Evolutionary conservation across 2,113 vertebrate species (phyloP).

Genomic region (Typhlomys cinereus): DNA sequence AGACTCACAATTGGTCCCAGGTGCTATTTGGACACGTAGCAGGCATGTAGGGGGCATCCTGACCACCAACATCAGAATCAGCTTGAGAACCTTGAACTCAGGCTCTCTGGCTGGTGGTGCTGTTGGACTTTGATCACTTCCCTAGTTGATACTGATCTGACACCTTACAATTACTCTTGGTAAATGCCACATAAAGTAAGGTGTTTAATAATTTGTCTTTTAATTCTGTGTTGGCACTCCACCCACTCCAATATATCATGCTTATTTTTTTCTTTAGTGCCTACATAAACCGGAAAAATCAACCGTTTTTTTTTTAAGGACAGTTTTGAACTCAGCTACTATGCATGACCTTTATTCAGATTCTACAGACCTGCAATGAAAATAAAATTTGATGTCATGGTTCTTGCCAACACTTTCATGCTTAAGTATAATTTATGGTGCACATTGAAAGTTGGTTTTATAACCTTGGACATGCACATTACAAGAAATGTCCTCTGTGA

Average conservation of each 20-base stretch:
- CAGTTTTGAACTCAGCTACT: not conserved
- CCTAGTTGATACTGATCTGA: too few relatives aligned
- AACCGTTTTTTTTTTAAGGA: not conserved
- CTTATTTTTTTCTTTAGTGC: not conserved
- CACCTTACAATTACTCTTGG: not conserved
- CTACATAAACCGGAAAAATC: not conserved
- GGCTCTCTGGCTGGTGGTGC: not conserved
- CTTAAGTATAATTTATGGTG: slow-evolving; percentile 46
- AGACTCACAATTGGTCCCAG: too few relatives aligned
- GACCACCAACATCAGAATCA: not conserved
- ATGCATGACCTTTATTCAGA: not conserved
- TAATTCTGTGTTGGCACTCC: not conserved
- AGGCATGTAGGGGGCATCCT: not conserved
- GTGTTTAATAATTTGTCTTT: not conserved
- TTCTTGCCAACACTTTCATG: slow-evolving; percentile 50
- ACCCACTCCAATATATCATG: not conserved
- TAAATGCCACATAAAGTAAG: not conserved
- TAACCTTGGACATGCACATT: not conserved
- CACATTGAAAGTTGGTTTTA: slow-evolving; percentile 15
- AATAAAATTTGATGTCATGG: slow-evolving; percentile 17
- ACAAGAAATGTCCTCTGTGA: not conserved
- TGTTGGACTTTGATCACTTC: too few relatives aligned
- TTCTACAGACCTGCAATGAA: slow-evolving; percentile 10
- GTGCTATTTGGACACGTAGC: not conserved
- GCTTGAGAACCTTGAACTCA: not conserved